Percentiles rank a stretch among this genome's conserved stretches.
These are phyloP conservation scores for Disparrhopalites patrizii DNA, from an alignment of 2,888 invertebrate genomes.

Conservation along the genomic window DNA sequence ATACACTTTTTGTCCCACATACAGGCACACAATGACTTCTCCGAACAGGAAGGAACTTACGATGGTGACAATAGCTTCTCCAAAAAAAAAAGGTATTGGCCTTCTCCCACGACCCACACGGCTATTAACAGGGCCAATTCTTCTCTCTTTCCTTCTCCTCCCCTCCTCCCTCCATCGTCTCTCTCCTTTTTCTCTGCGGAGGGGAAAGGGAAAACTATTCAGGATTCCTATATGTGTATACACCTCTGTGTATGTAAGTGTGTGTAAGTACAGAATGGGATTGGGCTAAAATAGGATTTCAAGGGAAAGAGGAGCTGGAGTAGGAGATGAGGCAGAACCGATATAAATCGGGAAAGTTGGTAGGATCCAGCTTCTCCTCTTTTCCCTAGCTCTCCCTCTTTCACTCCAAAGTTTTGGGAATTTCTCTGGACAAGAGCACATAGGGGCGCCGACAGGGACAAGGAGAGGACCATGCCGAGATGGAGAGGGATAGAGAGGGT, in stretches of 20 bases:
- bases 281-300: constrained; percentile 13
- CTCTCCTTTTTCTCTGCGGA: background rate
- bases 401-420: too few species aligned
- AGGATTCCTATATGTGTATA: background rate
- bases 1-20: too few species aligned
- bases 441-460: constrained; percentile 12
- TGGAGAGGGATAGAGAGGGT: too few species aligned
- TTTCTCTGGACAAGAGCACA: constrained; percentile 12
- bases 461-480: constrained; percentile 22
- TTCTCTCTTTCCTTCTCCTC: background rate
- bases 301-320: constrained; percentile 22
- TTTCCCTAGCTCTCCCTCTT: too few species aligned
- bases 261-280: background rate
- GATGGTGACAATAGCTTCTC: too few species aligned
- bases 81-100: too few species aligned
- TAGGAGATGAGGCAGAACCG: constrained; percentile 30
- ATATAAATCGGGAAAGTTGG: constrained; percentile 47
- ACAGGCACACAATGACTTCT: background rate
- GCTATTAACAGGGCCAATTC: too few species aligned
- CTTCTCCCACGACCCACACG: too few species aligned
- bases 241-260: background rate
- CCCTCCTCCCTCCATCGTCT: too few species aligned
- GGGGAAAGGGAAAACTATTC: background rate
- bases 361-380: constrained; percentile 25
- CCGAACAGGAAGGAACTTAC: too few species aligned